Evolutionary conservation across 2,888 invertebrate species (phyloP).

Genomic region (Drosophila anomelani): DNA sequence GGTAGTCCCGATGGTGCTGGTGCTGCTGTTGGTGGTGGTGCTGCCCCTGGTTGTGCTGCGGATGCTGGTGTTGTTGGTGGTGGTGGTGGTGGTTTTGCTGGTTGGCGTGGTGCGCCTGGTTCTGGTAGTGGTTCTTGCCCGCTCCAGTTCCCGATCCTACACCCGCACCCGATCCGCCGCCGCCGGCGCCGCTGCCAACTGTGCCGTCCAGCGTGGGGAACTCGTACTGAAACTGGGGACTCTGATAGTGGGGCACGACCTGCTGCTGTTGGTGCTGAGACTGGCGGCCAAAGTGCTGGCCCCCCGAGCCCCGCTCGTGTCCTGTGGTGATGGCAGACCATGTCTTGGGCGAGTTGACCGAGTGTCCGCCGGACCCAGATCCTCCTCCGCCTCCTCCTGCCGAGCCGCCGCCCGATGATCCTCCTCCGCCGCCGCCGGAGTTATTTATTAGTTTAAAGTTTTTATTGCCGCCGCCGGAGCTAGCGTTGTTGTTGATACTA

Average conservation of each 20-base stretch:
- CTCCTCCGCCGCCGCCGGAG: constrained; percentile 56
- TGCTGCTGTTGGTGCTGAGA: constrained; percentile 48
- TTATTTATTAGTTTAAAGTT: constrained; percentile 78
- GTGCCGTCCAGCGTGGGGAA: constrained; percentile 93
- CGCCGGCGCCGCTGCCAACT: constrained; percentile 83
- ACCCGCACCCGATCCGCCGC: constrained; percentile 64
- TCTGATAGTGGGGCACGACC: constrained; percentile 90
- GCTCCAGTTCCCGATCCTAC: constrained; percentile 32
- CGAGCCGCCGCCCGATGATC: constrained; percentile 24
- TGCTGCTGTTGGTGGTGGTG: constrained; percentile 67
- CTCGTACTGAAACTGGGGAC: constrained; percentile 97
- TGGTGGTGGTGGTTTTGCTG: constrained; percentile 72
- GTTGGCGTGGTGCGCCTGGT: constrained; percentile 49
- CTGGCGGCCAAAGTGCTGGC: constrained; percentile 59
- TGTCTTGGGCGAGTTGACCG: constrained; percentile 86
- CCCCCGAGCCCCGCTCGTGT: constrained; percentile 80
- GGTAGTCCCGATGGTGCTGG: constrained; percentile 60
- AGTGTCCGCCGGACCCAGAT: constrained; percentile 48
- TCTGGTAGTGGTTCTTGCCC: constrained; percentile 67
- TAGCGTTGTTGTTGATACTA: constrained; percentile 48
- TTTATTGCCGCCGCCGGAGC: constrained; percentile 55
- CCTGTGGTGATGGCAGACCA: constrained; percentile 87
- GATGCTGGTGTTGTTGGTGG: constrained; percentile 60
- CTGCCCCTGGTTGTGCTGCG: constrained; percentile 55
- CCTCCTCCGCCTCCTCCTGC: constrained; percentile 39